A percentile compares a stretch with the other conserved stretches of the same genome.
phyloP scores from a whole-genome alignment of 1,140 invertebrate genomes.

The Camponotus floridanus region DNA sequence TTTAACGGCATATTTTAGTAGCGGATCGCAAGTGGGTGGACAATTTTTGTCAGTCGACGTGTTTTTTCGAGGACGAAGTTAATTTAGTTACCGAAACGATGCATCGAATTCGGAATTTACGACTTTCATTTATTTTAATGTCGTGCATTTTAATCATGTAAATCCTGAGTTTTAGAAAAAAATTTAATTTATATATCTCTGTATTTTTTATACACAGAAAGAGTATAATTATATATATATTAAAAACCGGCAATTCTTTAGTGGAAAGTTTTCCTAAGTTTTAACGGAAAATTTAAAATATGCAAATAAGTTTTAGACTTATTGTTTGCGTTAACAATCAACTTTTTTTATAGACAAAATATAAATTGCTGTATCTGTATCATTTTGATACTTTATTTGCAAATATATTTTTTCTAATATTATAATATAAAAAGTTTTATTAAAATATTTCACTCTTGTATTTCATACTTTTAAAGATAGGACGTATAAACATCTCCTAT shows the following conservation, averaged over 20 bases:
- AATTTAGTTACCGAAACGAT: slow-evolving; percentile 36
- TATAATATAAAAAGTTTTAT: no score
- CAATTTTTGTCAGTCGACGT: slow-evolving; percentile 13
- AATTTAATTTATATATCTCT: not conserved
- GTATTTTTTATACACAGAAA: not conserved
- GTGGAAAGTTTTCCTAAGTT: not conserved
- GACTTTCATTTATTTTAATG: slow-evolving; percentile 19
- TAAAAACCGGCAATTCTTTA: not conserved
- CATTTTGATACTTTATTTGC: no score
- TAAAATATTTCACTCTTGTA: not conserved
- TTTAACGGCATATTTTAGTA: slow-evolving; percentile 1
- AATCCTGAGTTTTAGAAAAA: not conserved
- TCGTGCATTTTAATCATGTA: not conserved
- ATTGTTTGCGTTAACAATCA: not conserved
- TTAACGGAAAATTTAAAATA: not conserved
- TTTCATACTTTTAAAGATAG: not conserved
- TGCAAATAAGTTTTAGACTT: not conserved
- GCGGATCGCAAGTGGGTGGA: not conserved
- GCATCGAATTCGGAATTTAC: slow-evolving; percentile 10
- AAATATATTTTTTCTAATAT: no score
- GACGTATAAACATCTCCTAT: not conserved
- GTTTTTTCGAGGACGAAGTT: slow-evolving; percentile 33
- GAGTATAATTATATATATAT: not conserved
- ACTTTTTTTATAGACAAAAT: not conserved
- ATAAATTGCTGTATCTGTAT: not conserved